A percentile compares a stretch with the other conserved stretches of the same genome.
phyloP scores from a whole-genome alignment of 2,113 vertebrate genomes.

The Catharus fuscescens region DNA sequence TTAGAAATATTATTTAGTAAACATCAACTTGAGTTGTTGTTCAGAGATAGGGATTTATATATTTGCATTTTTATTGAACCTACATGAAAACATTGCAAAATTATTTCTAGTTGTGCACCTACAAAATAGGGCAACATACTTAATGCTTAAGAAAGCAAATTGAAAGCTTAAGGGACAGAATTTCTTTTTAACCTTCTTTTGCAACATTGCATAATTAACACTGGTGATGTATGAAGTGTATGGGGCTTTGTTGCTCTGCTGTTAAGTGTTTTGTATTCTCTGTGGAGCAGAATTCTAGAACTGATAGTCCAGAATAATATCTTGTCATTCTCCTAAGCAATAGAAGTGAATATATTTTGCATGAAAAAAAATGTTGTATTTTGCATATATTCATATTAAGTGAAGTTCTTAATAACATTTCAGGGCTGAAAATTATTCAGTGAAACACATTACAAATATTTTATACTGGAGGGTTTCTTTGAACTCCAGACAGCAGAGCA shows the following conservation, averaged over 20 bases:
- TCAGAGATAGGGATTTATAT: not conserved
- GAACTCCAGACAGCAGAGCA: not conserved
- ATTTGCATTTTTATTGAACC: not conserved
- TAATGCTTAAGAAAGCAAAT: not conserved
- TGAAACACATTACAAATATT: not conserved
- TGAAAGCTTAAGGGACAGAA: not conserved
- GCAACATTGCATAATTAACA: not conserved
- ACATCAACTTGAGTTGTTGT: not conserved
- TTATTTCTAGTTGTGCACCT: not conserved
- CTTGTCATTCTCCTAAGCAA: not conserved
- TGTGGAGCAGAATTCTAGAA: not conserved
- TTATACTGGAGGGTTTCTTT: not conserved
- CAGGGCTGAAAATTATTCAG: not conserved
- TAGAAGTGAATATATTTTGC: constrained; percentile 2
- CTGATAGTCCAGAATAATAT: not conserved
- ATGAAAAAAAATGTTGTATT: not conserved
- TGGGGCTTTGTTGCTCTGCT: not conserved
- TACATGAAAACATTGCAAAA: not conserved
- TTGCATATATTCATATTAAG: not conserved
- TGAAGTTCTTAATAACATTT: not conserved
- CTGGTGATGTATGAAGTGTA: not conserved
- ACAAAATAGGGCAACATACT: not conserved
- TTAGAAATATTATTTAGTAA: not conserved
- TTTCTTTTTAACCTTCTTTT: not conserved
- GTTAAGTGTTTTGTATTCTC: not conserved